These are phyloP conservation scores for Pipistrellus nathusii DNA, from an alignment of 2,797 vertebrate species.

Conservation along the genomic window DNA sequence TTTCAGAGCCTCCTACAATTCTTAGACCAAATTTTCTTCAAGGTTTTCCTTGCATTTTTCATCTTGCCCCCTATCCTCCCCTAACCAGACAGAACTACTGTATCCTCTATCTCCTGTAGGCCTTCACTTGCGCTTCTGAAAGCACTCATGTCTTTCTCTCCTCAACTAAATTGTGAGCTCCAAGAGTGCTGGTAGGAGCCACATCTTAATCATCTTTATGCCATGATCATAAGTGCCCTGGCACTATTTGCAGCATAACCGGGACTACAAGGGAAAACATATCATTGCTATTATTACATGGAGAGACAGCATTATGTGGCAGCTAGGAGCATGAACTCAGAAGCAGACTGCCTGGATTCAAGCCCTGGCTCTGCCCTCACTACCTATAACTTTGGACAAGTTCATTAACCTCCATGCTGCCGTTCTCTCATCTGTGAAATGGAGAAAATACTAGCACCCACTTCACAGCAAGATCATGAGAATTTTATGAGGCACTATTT, in stretches of 20 bases:
- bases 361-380: neutral
- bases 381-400: neutral
- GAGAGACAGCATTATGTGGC: neutral
- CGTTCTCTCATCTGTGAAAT: neutral
- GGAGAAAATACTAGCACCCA: neutral
- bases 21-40: neutral
- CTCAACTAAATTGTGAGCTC: neutral
- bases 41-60: neutral
- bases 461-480: neutral
- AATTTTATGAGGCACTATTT: neutral
- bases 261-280: neutral
- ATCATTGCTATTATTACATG: neutral
- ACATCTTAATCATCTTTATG: neutral
- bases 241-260: neutral
- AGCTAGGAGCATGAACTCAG: neutral
- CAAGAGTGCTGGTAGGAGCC: neutral
- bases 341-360: constrained; percentile 16
- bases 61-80: neutral
- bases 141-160: neutral
- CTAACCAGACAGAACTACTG: neutral
- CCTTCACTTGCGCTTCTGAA: neutral
- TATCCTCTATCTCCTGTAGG: neutral
- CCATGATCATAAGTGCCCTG: neutral
- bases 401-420: neutral
- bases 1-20: neutral